Percentiles rank a stretch among this genome's conserved stretches.
phyloP scores from a whole-genome alignment of 2,113 vertebrate genomes.

The Vidua macroura region DNA sequence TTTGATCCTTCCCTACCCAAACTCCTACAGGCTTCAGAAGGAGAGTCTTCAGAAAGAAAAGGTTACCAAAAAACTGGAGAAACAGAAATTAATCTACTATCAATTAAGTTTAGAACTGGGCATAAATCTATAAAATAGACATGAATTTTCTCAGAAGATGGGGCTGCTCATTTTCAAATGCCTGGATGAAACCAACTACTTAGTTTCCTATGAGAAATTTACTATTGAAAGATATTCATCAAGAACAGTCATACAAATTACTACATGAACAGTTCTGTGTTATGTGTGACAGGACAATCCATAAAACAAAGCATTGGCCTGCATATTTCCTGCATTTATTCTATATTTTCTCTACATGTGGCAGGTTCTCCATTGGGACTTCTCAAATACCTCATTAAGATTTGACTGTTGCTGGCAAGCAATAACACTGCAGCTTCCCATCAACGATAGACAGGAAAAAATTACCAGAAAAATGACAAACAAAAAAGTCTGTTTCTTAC shows the following conservation, averaged over 20 bases:
- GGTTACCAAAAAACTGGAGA: not conserved
- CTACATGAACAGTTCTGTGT: not conserved
- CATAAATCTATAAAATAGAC: not conserved
- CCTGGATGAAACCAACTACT: not conserved
- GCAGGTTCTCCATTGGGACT: not conserved
- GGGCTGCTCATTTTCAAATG: not conserved
- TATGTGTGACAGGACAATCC: not conserved
- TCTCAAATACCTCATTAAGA: constrained; percentile 28
- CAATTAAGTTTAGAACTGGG: not conserved
- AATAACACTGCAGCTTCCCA: not conserved
- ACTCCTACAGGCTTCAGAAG: not conserved
- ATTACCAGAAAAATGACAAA: not conserved
- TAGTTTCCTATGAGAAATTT: not conserved
- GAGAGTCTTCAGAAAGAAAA: not conserved
- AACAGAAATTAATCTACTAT: not conserved
- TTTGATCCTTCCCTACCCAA: not conserved
- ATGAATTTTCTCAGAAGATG: not conserved
- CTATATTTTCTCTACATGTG: constrained; percentile 28
- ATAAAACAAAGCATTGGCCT: not conserved
- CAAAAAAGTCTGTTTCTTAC: not conserved
- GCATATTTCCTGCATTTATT: not conserved
- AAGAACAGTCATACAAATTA: not conserved
- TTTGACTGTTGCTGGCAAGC: not conserved
- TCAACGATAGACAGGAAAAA: not conserved
- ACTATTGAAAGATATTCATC: not conserved